Base-by-base conservation (phyloP, 1,140 invertebrate species). In the Monochamus saltuarius region DNA sequence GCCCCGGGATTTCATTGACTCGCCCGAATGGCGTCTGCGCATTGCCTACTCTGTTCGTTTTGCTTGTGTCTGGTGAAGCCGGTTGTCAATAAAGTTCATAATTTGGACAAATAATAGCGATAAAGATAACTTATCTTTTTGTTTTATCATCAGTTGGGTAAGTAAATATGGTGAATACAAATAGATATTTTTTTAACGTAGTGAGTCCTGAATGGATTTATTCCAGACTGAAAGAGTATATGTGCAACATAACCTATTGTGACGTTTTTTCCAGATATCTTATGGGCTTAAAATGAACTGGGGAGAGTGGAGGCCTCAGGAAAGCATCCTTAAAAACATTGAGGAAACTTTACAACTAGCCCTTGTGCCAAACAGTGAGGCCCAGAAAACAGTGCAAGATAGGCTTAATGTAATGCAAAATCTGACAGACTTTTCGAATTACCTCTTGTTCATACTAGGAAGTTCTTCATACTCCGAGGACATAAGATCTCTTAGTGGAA, bases 361-460 rank as follows among this genome's bases (percentile, higher is more conserved):
- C 17, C 58, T 76, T 16, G 65, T 75, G 38, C 73, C 74, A 35
- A 71, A 76, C 50, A 76, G 63, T 39, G 69, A 68, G 39, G 59
- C 73, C 1, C 74, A 76, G 49, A 72, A 66, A 55, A 71, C 69
- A 56, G 73, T 76, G 1, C 74, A 76, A 56, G 68, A 68, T 17
- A 73, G 73, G 51, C 51, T 76, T 4, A 64, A 60, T 39, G 38
- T 68, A 10, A 62, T 75, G 38, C 67, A 75, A 60, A 69, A 67
- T 49, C 64, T 73, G 45, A 64, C 71, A 39, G 71, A 76, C 58
- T 73, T 76, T 50, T 62, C 66, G 29, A 71, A 70, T 55, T 76
- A 76, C 60, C 56, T 76, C 6, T 59, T 76, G 22, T 71, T 66
- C 46, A 71, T 76, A 17, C 61, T 73, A 14, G 64, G 67, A 19